phyloP scores from a whole-genome alignment of 2,888 invertebrate species.

The Eulithis testata region DNA sequence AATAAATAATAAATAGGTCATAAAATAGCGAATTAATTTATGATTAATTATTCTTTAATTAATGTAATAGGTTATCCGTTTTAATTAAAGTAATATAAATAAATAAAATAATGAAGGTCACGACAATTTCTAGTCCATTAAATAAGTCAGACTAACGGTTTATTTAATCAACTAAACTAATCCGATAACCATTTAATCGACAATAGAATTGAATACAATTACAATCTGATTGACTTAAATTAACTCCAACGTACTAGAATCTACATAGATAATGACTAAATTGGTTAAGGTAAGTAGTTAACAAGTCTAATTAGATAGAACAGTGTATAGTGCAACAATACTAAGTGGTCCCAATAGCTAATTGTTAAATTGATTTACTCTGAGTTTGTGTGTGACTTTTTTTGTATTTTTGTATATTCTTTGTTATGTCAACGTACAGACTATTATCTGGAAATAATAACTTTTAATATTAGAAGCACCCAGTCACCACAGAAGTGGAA shows the following conservation, averaged over 20 bases:
- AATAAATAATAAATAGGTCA: no score
- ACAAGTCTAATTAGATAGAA: conserved; percentile 31
- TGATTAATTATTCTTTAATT: no score
- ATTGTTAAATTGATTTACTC: background rate
- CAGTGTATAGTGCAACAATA: conserved; percentile 12
- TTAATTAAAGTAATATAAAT: no score
- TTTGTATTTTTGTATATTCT: no score
- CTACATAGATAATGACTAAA: conserved; percentile 37
- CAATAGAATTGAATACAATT: conserved; percentile 32
- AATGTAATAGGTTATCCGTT: no score
- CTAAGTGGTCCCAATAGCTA: background rate
- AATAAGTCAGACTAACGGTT: background rate
- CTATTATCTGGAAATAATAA: no score
- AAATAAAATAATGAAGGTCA: no score
- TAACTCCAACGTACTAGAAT: conserved; percentile 24
- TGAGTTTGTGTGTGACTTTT: no score
- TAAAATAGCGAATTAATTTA: no score
- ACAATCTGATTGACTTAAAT: conserved; percentile 27
- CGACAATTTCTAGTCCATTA: background rate
- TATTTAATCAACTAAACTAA: conserved; percentile 19
- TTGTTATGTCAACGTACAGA: no score
- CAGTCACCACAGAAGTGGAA: no score
- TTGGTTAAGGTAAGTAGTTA: conserved; percentile 33
- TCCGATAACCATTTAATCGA: conserved; percentile 25
- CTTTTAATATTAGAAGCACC: no score